A percentile compares a stretch with the other conserved stretches of the same genome.
phyloP scores from a whole-genome alignment of 1,140 invertebrate genomes.

The Vanessa atalanta region DNA sequence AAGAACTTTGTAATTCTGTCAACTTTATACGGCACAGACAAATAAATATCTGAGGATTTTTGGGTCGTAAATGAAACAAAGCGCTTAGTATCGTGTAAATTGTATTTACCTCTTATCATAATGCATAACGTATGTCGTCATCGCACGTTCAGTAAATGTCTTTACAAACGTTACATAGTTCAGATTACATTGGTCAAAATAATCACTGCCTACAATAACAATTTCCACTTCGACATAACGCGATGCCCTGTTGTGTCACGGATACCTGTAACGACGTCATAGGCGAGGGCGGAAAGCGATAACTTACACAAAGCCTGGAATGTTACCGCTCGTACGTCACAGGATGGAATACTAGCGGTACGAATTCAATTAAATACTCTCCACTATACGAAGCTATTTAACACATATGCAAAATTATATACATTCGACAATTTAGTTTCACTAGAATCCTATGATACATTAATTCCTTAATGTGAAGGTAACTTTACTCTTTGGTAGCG shows the following conservation, averaged over 20 bases:
- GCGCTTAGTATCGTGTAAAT: conserved; percentile 70
- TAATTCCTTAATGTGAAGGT: conserved; percentile 74
- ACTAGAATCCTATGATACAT: conserved; percentile 71
- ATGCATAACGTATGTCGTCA: conserved; percentile 71
- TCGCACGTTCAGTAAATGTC: conserved; percentile 68
- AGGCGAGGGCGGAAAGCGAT: conserved; percentile 48
- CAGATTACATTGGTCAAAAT: conserved; percentile 78
- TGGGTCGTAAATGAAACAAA: conserved; percentile 54
- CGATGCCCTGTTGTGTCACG: conserved; percentile 36
- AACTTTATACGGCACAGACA: too few species aligned
- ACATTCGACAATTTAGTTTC: conserved; percentile 53
- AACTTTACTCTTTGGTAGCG: conserved; percentile 79
- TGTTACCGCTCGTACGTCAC: conserved; percentile 48
- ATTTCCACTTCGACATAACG: conserved; percentile 40
- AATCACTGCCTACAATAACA: conserved; percentile 64
- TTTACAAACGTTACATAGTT: conserved; percentile 77
- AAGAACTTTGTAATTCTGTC: too few species aligned
- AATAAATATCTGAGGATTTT: not conserved
- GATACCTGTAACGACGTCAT: conserved; percentile 38
- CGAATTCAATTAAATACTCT: conserved; percentile 10
- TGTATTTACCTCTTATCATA: conserved; percentile 78
- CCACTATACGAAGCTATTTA: conserved; percentile 43
- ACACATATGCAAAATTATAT: conserved; percentile 70
- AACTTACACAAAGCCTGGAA: conserved; percentile 63
- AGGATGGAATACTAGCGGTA: conserved; percentile 26